Evolutionary conservation across 1,140 invertebrate genomes (phyloP).

Genomic region (Phortica variegata): DNA sequence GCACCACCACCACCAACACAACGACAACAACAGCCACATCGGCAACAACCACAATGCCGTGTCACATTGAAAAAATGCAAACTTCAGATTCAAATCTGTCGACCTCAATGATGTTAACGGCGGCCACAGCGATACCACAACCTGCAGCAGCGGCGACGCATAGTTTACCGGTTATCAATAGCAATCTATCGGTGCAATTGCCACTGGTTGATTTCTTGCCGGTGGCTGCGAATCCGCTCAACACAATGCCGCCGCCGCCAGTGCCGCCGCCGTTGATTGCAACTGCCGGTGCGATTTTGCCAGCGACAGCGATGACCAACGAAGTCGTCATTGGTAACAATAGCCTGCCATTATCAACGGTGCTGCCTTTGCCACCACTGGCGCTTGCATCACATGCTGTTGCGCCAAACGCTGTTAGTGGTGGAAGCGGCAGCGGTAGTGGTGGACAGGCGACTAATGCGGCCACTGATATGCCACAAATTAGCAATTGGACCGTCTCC

Average conservation of each 20-base stretch:
- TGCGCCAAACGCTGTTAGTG: slow-evolving; percentile 1
- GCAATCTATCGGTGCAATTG: too few relatives aligned
- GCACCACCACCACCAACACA: not conserved
- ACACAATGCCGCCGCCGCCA: too few relatives aligned
- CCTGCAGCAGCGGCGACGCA: too few relatives aligned
- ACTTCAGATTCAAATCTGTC: too few relatives aligned
- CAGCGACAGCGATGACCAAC: slow-evolving; percentile 1
- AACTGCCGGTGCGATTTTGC: not conserved
- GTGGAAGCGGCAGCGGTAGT: not conserved
- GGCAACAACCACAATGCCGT: slow-evolving; percentile 12
- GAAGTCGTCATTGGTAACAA: slow-evolving; percentile 1
- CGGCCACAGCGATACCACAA: too few relatives aligned
- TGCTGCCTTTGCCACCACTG: not conserved
- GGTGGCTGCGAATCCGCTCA: too few relatives aligned
- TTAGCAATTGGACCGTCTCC: slow-evolving; percentile 61
- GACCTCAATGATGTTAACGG: not conserved
- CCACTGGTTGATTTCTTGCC: too few relatives aligned
- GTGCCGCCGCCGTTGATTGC: too few relatives aligned
- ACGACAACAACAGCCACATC: slow-evolving; percentile 9
- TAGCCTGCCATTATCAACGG: slow-evolving; percentile 1
- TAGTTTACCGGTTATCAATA: too few relatives aligned
- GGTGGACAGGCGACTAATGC: slow-evolving; percentile 10
- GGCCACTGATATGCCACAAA: slow-evolving; percentile 29
- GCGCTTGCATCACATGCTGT: slow-evolving; percentile 1
- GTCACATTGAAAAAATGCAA: slow-evolving; percentile 43